Conservation (phyloP, 2,797 vertebrate species). For the Crossoptilon crossoptilon region DNA sequence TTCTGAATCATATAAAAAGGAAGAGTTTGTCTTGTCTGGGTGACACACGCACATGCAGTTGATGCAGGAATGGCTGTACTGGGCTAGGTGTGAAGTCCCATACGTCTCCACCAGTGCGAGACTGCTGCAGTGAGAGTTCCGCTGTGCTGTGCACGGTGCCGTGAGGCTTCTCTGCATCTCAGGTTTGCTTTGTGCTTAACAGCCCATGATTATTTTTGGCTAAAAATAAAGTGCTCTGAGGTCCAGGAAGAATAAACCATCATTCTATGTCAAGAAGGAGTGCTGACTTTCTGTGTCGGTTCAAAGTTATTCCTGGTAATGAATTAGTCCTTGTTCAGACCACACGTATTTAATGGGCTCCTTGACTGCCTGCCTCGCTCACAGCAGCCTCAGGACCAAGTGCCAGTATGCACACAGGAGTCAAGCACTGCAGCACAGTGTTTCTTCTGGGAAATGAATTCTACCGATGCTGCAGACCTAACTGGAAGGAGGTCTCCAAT, state of each 20-base stretch:
- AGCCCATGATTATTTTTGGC: neutral
- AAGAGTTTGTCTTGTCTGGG: neutral
- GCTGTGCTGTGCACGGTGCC: accelerated
- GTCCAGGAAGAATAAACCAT: neutral
- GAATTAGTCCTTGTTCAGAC: neutral
- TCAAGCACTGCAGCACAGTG: neutral
- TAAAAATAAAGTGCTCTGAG: neutral
- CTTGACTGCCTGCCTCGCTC: neutral
- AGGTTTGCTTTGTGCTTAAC: constrained; percentile 7
- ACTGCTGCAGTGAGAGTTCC: neutral
- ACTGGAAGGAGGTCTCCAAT: neutral
- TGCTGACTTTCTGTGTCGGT: neutral
- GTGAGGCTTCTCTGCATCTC: neutral
- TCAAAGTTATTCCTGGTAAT: neutral
- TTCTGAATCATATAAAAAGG: neutral
- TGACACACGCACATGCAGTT: neutral
- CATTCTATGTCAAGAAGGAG: neutral
- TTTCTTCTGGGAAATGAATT: neutral
- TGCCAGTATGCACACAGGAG: neutral
- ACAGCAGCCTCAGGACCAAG: neutral
- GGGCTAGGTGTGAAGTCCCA: neutral
- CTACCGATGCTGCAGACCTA: neutral
- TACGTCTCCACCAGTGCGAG: accelerated
- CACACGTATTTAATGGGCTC: neutral
- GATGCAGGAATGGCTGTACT: neutral